Conservation (phyloP, 2,113 vertebrate genomes). For the Pseudorectes ferrugineus region DNA sequence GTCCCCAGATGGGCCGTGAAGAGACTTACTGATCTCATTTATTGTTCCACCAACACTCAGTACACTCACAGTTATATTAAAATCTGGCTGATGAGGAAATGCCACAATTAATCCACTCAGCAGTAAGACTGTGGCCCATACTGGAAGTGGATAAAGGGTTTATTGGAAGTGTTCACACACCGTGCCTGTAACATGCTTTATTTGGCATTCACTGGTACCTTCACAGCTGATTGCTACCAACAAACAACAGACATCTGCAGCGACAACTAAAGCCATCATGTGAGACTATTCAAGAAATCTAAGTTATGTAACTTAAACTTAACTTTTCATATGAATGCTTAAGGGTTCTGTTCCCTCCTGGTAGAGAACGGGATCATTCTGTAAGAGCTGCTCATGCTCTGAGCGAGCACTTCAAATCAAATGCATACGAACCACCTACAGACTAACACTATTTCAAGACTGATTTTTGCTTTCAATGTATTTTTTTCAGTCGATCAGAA, state of each 20-base stretch:
- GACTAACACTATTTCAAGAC: neutral
- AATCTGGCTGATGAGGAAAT: neutral
- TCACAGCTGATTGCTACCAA: neutral
- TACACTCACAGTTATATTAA: too few species aligned
- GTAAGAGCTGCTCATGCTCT: neutral
- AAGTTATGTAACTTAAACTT: neutral
- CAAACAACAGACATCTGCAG: neutral
- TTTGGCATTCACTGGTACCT: too few species aligned
- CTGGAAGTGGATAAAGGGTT: neutral
- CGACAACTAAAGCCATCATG: neutral
- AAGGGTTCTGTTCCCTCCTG: neutral
- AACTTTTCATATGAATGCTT: neutral
- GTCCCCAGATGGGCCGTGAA: fast-evolving
- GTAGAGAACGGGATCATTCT: neutral
- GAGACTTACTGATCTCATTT: neutral
- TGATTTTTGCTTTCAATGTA: neutral
- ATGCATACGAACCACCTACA: slow-evolving; percentile 11
- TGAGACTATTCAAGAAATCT: neutral
- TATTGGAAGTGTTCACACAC: fast-evolving
- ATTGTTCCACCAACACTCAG: neutral
- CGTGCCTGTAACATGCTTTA: neutral
- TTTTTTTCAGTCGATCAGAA: neutral
- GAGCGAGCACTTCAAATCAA: neutral
- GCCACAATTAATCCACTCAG: neutral
- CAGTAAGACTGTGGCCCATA: too few species aligned